phyloP scores from a whole-genome alignment of 2,888 invertebrate species.

The Helicoverpa assulta region DNA sequence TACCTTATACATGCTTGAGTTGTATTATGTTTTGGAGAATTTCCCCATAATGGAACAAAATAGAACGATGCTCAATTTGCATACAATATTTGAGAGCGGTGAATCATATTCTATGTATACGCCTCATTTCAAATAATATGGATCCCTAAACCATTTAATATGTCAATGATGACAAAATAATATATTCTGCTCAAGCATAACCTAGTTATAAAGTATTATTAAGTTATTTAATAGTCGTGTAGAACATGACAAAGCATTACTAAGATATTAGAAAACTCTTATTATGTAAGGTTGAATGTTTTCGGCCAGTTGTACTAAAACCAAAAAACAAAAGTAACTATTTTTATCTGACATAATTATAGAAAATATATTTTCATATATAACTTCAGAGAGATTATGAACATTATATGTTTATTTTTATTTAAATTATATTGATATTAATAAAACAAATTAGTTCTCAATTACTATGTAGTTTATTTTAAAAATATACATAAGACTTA shows the following conservation, averaged over 20 bases:
- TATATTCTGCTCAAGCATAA: constrained; percentile 14
- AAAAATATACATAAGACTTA: constrained; percentile 38
- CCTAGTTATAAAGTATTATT: constrained; percentile 39
- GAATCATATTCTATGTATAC: no score
- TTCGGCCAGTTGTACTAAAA: constrained; percentile 59
- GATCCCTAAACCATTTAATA: no score
- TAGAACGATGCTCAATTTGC: not conserved
- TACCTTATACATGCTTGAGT: constrained; percentile 51
- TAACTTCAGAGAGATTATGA: constrained; percentile 31
- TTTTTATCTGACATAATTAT: constrained; percentile 39
- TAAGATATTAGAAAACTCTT: constrained; percentile 22
- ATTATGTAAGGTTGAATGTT: constrained; percentile 42
- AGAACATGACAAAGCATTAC: constrained; percentile 68
- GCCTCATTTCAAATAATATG: no score
- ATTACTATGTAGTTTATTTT: constrained; percentile 56
- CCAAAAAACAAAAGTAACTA: constrained; percentile 58
- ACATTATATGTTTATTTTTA: constrained; percentile 36
- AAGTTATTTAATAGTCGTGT: constrained; percentile 65
- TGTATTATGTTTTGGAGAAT: constrained; percentile 31
- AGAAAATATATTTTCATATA: constrained; percentile 38
- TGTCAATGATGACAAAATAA: not conserved
- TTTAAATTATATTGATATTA: constrained; percentile 47
- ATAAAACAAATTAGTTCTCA: constrained; percentile 58
- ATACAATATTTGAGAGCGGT: no score
- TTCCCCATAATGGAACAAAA: not conserved